Evolutionary conservation across 2,797 vertebrate species (phyloP), one percentile per base, ranked within the genome.

Genomic region (Cetoscarus ocellatus): DNA sequence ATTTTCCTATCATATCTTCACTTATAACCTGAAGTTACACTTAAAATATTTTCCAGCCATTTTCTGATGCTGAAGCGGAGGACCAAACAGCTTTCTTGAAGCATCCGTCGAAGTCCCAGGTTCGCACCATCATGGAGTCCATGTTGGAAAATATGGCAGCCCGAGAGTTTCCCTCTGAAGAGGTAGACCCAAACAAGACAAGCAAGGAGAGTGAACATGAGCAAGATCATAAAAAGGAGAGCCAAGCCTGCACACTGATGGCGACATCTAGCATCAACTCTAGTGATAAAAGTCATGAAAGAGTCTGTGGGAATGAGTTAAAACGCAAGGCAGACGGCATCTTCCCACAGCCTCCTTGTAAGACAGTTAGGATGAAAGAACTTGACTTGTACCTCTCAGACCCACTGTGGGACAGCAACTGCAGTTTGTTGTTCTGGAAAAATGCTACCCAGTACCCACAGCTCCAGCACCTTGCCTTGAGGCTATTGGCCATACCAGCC

Each of bases 321-420:
- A 94, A 93, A 63, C 90, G 89, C 18, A 93, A 93, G 56, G 83
- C 87, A 13, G 82, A 79, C 53, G 85, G 80, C 60, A 81, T 61
- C 44, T 84, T 86, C 65, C 78, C 73, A 18, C 89, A 92, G 62
- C 87, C 84, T 0, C 68, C 84, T 0, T 61, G 87, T 6, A 94
- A 93, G 80, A 79, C 57, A 3, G 10, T 51, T n/a, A 93, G 81
- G 69, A 61, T 15, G 1, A 86, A 90, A 0, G 93, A 95, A 77
- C 78, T 95, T 14, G 79, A 92, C 5, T 5, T 56, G 7, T 95
- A 95, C 62, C 78, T 95, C 6, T 77, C 90, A 0, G 93, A 95
- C 55, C 91, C 90, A 1, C 61, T 89, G 51, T 63, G 72, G 48
- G 84, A 86, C 13, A 84, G 55, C 42, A 71, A 55, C 67, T 91